Base-by-base conservation (phyloP, 37 sponge, comb jelly and placozoan genomes). In the Haliclona indistincta region DNA sequence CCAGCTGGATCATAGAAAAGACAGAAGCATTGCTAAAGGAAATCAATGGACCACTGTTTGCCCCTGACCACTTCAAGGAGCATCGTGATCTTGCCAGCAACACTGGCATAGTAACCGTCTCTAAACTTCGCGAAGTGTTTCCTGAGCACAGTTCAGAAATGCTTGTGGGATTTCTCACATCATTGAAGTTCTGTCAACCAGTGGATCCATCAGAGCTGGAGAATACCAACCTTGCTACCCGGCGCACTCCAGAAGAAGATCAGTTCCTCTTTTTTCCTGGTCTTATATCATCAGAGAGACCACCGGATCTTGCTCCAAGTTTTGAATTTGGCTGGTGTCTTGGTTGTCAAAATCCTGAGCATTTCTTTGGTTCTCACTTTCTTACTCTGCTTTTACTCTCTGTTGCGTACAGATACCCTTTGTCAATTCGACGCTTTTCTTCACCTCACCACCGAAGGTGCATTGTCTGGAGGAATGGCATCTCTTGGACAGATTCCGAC, bases 381-480 rank as follows among this genome's bases (percentile, higher is more conserved):
- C 56, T 72, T 20, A 55, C 51, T 29, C 10, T 72, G 15, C 23
- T 72, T 8, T 20, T 72, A 3, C 58, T 72, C 22, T 13, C 13
- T 20, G 25, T 30, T 35, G 55, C 23, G 51, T 54, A 6, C 8
- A 20, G 7, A n/a, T n/a, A n/a, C n/a, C n/a, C n/a, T n/a, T n/a
- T n/a, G n/a, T n/a, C n/a, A n/a, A n/a, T n/a, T n/a, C n/a, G n/a
- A n/a, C n/a, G n/a, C n/a, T n/a, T n/a, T n/a, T n/a, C n/a, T n/a
- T n/a, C n/a, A n/a, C n/a, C 29, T 26, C 28, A 54, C n/a, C 3
- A 34, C 15, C 51, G 73, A 33, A 22, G 37, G 25, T 74, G 75
- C 38, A 61, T 20, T n/a, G 47, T 74, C 13, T 74, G 75, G 75
- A 58, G 58, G 45, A 60, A 61, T 74, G 75, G 75, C 5, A 74